Base-by-base conservation (phyloP, 2,113 vertebrate species). In the Phaethornis superciliosus region DNA sequence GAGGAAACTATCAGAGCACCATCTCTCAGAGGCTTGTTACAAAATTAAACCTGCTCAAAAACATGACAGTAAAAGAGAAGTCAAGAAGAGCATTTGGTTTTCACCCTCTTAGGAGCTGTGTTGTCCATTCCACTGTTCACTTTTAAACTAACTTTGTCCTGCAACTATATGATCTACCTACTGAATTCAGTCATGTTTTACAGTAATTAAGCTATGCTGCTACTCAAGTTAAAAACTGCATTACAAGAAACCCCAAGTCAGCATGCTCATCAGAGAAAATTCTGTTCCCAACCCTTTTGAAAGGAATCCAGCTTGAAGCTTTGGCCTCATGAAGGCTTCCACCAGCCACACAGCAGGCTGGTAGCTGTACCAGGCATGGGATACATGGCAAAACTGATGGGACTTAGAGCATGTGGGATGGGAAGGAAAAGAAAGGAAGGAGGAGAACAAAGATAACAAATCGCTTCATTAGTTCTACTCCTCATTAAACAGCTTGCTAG, bases 1-100 rank as follows among this genome's bases (percentile, higher is more conserved):
- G 21, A 30, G 16, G 14, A 32, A 89, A 75, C 6, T 56, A 52
- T 37, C 28, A 16, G 11, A 67, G 11, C 32, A 67, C 8, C 10
- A 67, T 60, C 56, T 47, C 15, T 81, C 27, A 32, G 27, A 87
- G 32, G 1, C 9, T 60, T 7, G 37, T 81, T 30, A 44, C 20
- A 71, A 78, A 92, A 71, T 27, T n/a, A 58, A 93, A 72, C 9
- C 12, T 26, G 22, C 9, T 81, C 24, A 80, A 77, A 78, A 7
- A 30, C 32, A 35, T 0, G 0, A 33, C 26, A 77, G 10, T 18
- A 26, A 35, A 3, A 26, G 77, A 27, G 2, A 23, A 77, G 10
- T 18, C n/a, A 40, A 3, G 30, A 77, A 27, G 2, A 77, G 6
- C n/a, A 69, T 23, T 52, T 42, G 16, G 33, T 56, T 84, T 63